phyloP scores from a whole-genome alignment of 2,888 invertebrate genomes.

The Polymixis flavicincta region DNA sequence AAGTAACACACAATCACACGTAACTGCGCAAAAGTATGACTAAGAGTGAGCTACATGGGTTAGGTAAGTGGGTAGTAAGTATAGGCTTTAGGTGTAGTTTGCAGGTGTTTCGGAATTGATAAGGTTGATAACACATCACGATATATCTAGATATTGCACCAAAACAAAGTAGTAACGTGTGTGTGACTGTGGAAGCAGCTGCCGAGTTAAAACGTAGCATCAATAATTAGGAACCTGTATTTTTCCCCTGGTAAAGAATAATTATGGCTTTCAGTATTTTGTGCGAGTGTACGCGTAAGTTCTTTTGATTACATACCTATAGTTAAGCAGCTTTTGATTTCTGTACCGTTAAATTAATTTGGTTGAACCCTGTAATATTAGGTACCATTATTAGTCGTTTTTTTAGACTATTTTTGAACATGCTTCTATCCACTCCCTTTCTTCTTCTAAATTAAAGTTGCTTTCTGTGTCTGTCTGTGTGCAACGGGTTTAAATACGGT shows the following conservation, averaged over 20 bases:
- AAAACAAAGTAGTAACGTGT: constrained; percentile 1
- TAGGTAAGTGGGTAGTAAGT: constrained; percentile 2
- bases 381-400: background rate
- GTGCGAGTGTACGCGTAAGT: background rate
- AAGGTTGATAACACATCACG: constrained; percentile 28
- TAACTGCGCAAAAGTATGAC: constrained; percentile 10
- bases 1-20: no score
- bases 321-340: background rate
- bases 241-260: background rate
- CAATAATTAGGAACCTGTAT: background rate
- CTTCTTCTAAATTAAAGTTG: background rate
- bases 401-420: background rate
- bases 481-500: no score
- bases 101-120: constrained; percentile 34
- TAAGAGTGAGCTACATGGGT: background rate
- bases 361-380: background rate
- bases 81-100: background rate
- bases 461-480: no score
- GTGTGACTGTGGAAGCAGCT: background rate
- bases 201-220: background rate
- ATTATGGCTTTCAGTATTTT: background rate
- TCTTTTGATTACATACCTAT: background rate
- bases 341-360: background rate
- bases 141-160: constrained; percentile 18
- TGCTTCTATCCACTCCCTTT: background rate